Conservation (phyloP, 2,888 invertebrate genomes). For the Invenusta paracnida region DNA sequence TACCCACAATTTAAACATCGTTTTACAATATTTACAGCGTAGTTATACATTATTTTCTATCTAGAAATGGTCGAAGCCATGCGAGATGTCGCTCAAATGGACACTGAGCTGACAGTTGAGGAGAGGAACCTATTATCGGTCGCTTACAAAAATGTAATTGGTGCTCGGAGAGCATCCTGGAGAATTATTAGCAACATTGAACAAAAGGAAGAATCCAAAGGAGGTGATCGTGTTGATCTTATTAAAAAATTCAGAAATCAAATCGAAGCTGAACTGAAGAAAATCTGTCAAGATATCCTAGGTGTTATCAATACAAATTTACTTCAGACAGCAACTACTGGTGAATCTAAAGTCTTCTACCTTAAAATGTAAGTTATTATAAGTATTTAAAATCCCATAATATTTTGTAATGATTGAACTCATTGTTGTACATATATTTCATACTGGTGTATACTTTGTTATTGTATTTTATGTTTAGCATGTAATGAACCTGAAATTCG, state of each 20-base stretch:
- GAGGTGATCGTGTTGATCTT: constrained; percentile 31
- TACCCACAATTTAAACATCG: no score
- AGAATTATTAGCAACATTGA: constrained; percentile 43
- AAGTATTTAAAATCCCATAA: no score
- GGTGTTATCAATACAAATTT: constrained; percentile 39
- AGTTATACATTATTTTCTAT: no score
- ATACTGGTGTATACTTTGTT: no score
- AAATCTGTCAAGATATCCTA: constrained; percentile 43
- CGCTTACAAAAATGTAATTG: constrained; percentile 44
- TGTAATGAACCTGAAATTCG: no score
- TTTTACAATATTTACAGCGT: no score
- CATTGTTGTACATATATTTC: no score
- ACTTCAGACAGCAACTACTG: constrained; percentile 38
- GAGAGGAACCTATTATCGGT: constrained; percentile 42
- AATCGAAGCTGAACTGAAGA: constrained; percentile 38
- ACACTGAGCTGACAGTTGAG: constrained; percentile 41
- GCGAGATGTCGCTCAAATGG: constrained; percentile 41
- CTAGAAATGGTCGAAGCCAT: constrained; percentile 44
- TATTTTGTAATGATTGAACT: no score
- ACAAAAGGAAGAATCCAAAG: constrained; percentile 43
- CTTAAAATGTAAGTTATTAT: constrained; percentile 41
- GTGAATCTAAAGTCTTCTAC: constrained; percentile 42
- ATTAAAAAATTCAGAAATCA: constrained; percentile 40
- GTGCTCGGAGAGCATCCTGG: constrained; percentile 43
- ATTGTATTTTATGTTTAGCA: no score